A percentile compares a stretch with the other conserved stretches of the same genome.
Conservation (phyloP, 1,140 invertebrate species). For the Hirudo medicinalis region DNA sequence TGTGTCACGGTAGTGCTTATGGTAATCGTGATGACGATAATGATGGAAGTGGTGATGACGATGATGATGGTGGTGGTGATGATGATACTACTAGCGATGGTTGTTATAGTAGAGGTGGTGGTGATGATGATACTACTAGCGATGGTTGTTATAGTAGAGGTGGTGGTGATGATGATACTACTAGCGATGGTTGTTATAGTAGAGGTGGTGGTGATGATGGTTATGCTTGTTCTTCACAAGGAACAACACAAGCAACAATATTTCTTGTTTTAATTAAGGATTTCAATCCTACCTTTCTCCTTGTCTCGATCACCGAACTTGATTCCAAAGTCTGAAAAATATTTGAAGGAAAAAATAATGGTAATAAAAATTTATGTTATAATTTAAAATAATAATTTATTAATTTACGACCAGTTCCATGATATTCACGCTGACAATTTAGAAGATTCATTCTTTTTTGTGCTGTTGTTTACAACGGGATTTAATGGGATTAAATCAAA, state of each 20-base stretch:
- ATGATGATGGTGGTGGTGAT: constrained; percentile 8
- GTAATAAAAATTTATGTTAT: not conserved
- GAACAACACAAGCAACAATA: not conserved
- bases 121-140: not conserved
- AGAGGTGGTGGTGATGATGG: not conserved
- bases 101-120: not conserved
- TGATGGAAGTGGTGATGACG: not conserved
- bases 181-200: not conserved
- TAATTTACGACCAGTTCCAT: too few species aligned
- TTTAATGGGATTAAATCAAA: too few species aligned
- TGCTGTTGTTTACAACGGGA: too few species aligned
- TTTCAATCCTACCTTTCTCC: constrained; percentile 27
- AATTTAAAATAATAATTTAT: constrained; percentile 5
- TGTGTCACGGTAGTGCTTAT: not conserved
- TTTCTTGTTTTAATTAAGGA: too few species aligned
- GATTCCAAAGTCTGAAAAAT: constrained; percentile 32
- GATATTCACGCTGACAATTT: too few species aligned
- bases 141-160: not conserved
- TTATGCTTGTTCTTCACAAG: not conserved
- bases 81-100: not conserved
- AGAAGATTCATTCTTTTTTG: too few species aligned
- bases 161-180: constrained; percentile 1
- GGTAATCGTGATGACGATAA: not conserved
- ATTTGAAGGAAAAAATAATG: not conserved
- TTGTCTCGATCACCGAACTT: constrained; percentile 27